Conservation (phyloP, 2,888 invertebrate genomes). For the Lasius fuliginosus region DNA sequence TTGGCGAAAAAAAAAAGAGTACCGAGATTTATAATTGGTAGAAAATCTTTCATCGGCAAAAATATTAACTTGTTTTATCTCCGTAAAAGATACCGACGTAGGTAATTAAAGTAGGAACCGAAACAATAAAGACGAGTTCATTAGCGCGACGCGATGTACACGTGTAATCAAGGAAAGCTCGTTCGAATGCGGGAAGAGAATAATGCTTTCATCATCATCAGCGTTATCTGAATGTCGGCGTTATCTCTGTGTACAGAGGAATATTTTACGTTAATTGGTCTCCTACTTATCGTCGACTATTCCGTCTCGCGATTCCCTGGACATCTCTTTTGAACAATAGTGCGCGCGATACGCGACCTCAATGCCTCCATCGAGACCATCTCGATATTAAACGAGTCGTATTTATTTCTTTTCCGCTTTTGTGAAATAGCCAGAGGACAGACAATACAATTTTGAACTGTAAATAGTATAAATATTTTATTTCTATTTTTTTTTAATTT, state of each 20-base stretch:
- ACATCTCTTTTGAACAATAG: conserved; percentile 54
- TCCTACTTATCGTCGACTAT: background rate
- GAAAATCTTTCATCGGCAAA: background rate
- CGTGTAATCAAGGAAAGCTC: background rate
- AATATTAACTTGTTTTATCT: background rate
- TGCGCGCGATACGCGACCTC: conserved; percentile 27
- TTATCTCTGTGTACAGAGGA: background rate
- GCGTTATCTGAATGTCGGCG: conserved; percentile 23
- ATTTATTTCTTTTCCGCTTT: background rate
- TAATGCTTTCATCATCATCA: conserved; percentile 30
- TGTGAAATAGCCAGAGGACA: background rate
- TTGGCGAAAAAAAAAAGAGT: conserved; percentile 1
- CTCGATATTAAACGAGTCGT: conserved; percentile 34
- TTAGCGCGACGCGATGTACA: conserved; percentile 42
- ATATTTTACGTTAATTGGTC: conserved; percentile 61
- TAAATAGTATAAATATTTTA: background rate
- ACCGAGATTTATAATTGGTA: background rate
- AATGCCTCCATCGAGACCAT: conserved; percentile 1
- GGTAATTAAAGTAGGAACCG: conserved; percentile 11
- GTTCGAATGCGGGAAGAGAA: background rate
- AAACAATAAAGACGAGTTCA: conserved; percentile 27
- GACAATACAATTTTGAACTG: background rate
- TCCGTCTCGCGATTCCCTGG: background rate
- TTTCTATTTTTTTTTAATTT: background rate
- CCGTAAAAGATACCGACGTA: background rate